A percentile compares a stretch with the other conserved stretches of the same genome.
phyloP scores from a whole-genome alignment of 2,113 vertebrate species.

The Neotoma lepida region DNA sequence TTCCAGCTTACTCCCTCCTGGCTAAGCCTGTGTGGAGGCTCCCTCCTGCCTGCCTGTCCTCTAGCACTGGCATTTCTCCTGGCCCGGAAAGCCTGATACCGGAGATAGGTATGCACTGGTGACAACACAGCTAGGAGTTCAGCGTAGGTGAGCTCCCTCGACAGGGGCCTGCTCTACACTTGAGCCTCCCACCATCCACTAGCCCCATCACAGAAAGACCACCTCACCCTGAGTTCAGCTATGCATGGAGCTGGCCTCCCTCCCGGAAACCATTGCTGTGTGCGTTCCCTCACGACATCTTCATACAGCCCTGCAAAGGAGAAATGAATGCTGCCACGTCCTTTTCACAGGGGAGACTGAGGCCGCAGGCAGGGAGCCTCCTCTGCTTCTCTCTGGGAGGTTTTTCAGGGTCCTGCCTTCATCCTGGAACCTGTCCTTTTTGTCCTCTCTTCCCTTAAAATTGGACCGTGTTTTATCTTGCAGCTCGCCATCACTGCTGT shows the following conservation, averaged over 20 bases:
- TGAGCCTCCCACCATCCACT: fast-evolving
- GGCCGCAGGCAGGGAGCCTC: neutral
- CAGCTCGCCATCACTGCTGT: fast-evolving
- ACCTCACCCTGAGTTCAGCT: no score
- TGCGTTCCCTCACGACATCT: neutral
- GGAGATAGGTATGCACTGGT: neutral
- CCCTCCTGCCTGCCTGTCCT: neutral
- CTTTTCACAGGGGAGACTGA: neutral
- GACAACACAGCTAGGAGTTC: neutral
- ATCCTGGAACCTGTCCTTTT: neutral
- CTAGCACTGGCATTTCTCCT: neutral
- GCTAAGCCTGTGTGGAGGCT: neutral
- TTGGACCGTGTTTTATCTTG: neutral
- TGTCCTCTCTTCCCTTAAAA: fast-evolving
- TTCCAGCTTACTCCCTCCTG: neutral
- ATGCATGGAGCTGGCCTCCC: fast-evolving
- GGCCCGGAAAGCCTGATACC: neutral
- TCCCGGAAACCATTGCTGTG: neutral
- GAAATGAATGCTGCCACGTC: neutral
- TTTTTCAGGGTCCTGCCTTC: neutral
- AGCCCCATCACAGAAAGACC: fast-evolving
- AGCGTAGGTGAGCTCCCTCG: neutral
- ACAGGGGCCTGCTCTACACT: neutral
- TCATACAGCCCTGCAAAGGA: neutral
- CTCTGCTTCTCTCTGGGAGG: neutral